Conservation (phyloP, 2,888 invertebrate species). For the Prosopocoilus inquinatus region DNA sequence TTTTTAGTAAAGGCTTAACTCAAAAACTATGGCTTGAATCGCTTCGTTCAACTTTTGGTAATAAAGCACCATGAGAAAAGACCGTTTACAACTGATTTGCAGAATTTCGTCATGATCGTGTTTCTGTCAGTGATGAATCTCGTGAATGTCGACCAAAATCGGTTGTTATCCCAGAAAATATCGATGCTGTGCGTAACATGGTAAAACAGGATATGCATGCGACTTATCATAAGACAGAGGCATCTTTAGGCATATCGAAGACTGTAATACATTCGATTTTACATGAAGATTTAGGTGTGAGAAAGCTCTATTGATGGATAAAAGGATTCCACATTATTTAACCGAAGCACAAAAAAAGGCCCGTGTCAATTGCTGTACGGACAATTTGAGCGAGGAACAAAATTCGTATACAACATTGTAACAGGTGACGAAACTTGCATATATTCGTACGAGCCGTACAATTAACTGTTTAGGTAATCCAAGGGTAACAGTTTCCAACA, state of each 20-base stretch:
- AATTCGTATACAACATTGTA: neutral
- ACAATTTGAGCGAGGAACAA: neutral
- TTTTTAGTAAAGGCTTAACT: constrained; percentile 1
- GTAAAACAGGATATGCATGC: neutral
- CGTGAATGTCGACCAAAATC: constrained; percentile 4
- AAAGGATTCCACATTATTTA: no score
- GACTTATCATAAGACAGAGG: neutral
- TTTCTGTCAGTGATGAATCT: constrained; percentile 5
- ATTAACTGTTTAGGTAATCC: neutral
- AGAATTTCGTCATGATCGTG: constrained; percentile 7
- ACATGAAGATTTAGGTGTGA: neutral
- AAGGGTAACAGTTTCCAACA: neutral
- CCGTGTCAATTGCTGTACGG: neutral
- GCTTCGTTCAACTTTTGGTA: neutral
- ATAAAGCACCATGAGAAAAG: constrained; percentile 7
- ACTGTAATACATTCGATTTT: neutral
- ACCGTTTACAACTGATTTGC: constrained; percentile 4
- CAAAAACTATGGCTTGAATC: neutral
- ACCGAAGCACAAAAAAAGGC: no score
- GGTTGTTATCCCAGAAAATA: constrained; percentile 2
- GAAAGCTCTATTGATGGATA: neutral
- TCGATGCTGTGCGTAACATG: constrained; percentile 2
- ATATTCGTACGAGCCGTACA: neutral
- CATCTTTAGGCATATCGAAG: neutral
- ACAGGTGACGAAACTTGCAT: neutral